phyloP scores from a whole-genome alignment of 1,140 invertebrate species.

The Melitaea cinxia region DNA sequence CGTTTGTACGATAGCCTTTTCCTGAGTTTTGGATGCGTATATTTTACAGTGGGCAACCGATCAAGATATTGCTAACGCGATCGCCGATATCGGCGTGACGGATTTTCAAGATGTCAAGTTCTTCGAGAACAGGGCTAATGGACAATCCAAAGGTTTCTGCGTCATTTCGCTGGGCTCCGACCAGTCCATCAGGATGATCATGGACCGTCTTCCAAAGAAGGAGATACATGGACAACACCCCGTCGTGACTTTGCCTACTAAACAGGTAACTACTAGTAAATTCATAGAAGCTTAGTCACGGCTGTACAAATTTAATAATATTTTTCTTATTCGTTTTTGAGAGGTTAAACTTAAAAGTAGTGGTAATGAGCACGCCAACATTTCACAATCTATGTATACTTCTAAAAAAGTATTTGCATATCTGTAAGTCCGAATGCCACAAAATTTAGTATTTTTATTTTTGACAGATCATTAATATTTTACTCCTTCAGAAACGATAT shows the following conservation, averaged over 20 bases:
- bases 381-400: too few species aligned
- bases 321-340: too few species aligned
- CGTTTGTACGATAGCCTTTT: slow-evolving; percentile 43
- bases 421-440: too few species aligned
- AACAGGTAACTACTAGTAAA: slow-evolving; percentile 85
- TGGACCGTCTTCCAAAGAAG: slow-evolving; percentile 96
- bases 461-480: too few species aligned
- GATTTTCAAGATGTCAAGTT: slow-evolving; percentile 99
- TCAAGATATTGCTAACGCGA: slow-evolving; percentile 95
- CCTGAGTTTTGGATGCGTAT: slow-evolving; percentile 66
- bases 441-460: too few species aligned
- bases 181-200: slow-evolving; percentile 91
- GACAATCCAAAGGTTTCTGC: slow-evolving; percentile 99
- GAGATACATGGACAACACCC: slow-evolving; percentile 97
- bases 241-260: slow-evolving; percentile 96
- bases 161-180: slow-evolving; percentile 96
- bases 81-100: slow-evolving; percentile 92
- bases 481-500: too few species aligned
- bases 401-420: too few species aligned
- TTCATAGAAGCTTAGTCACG: not conserved
- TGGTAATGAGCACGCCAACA: too few species aligned
- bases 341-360: too few species aligned
- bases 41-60: slow-evolving; percentile 97
- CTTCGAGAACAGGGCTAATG: slow-evolving; percentile 99
- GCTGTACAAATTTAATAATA: too few species aligned